Conservation (phyloP, 2,113 vertebrate species). For the Microcebus griseorufus region DNA sequence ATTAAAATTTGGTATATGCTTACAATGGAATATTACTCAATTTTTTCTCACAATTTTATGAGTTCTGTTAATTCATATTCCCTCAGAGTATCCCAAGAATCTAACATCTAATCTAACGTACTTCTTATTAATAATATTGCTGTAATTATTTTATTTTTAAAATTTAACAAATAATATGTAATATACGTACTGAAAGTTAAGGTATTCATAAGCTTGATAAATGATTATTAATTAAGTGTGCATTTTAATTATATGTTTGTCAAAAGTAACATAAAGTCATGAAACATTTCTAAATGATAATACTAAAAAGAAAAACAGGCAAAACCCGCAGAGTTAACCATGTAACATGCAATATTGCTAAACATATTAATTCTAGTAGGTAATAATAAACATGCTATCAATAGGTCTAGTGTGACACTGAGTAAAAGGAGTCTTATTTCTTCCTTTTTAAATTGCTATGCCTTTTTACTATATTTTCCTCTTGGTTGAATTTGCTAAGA, state of each 20-base stretch:
- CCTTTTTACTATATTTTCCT: not conserved
- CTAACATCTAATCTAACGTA: not conserved
- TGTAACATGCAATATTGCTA: not conserved
- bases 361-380: not conserved
- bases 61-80: not conserved
- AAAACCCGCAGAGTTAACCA: not conserved
- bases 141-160: not conserved
- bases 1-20: no score
- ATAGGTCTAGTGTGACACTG: not conserved
- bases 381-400: not conserved
- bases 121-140: not conserved
- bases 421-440: not conserved
- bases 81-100: not conserved
- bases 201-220: not conserved
- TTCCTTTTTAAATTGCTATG: not conserved
- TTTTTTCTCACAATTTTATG: not conserved
- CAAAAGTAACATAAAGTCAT: not conserved
- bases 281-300: not conserved
- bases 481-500: not conserved
- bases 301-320: not conserved
- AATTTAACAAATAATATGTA: not conserved
- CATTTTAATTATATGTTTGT: not conserved
- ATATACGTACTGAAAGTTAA: not conserved
- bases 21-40: no score
- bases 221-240: not conserved